Percentiles rank a stretch among this genome's conserved stretches.
Conservation (phyloP, 2,113 vertebrate species). For the Herpetotheres cachinnans region DNA sequence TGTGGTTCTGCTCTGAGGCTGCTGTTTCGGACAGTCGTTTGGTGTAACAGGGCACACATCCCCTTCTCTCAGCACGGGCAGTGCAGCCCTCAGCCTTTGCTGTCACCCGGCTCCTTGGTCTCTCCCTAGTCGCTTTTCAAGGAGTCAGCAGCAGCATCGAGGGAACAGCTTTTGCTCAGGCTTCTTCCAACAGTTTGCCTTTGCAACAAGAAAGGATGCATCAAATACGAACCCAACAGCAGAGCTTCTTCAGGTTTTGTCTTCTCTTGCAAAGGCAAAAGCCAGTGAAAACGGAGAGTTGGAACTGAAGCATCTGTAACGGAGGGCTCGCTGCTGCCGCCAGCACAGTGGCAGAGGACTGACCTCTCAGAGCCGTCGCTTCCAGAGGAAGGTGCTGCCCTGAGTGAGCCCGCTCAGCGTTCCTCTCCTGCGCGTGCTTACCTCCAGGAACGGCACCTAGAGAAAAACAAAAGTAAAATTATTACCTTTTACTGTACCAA, state of each 20-base stretch:
- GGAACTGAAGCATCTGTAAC: not conserved
- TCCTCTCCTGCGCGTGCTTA: not conserved
- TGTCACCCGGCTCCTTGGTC: not conserved
- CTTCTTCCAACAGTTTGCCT: not conserved
- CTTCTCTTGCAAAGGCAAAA: not conserved
- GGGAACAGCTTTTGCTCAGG: not conserved
- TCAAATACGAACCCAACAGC: not conserved
- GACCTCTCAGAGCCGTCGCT: not conserved
- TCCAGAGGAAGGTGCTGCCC: not conserved
- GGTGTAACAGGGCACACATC: not conserved
- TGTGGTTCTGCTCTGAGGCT: not conserved
- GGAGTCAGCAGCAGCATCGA: not conserved
- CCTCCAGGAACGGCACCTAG: not conserved
- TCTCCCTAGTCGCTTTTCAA: not conserved
- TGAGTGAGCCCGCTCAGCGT: fast-evolving
- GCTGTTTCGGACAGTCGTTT: not conserved
- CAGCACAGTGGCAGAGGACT: not conserved
- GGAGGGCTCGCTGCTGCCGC: not conserved
- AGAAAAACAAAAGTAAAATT: not conserved
- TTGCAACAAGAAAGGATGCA: not conserved
- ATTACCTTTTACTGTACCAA: not conserved
- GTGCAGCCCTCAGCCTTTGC: not conserved
- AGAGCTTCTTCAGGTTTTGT: not conserved
- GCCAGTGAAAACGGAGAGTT: not conserved
- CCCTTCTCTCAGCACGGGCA: not conserved